Conservation (phyloP, 2,888 invertebrate genomes). For the Atherix ibis region DNA sequence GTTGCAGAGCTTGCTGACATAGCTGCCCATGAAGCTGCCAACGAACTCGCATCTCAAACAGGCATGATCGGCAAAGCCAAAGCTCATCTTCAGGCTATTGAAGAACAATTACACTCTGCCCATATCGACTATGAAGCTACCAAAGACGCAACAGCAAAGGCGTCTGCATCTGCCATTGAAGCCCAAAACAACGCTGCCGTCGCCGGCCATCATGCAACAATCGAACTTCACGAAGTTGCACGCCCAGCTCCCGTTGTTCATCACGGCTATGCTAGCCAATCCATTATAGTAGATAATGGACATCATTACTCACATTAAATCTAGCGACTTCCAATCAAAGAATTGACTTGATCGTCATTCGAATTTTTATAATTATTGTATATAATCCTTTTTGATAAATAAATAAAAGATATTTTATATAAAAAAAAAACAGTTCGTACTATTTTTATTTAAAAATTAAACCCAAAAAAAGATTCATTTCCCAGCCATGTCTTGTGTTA, state of each 20-base stretch:
- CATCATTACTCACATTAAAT: conserved; percentile 2
- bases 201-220: conserved; percentile 49
- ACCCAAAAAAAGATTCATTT: too few species aligned
- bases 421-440: too few species aligned
- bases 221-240: conserved; percentile 40
- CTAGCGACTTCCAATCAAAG: too few species aligned
- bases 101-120: conserved; percentile 47
- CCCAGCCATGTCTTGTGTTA: too few species aligned
- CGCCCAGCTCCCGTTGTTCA: conserved; percentile 31
- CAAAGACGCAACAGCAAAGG: conserved; percentile 49
- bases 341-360: too few species aligned
- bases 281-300: background rate
- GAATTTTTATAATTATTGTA: too few species aligned
- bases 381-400: too few species aligned
- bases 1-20: conserved; percentile 50
- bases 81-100: conserved; percentile 43
- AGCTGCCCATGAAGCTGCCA: conserved; percentile 52
- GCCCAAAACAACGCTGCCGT: conserved; percentile 53
- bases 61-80: conserved; percentile 58
- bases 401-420: too few species aligned
- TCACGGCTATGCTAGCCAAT: conserved; percentile 2
- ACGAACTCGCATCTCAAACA: conserved; percentile 54
- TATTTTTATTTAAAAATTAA: too few species aligned
- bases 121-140: conserved; percentile 56
- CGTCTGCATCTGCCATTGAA: conserved; percentile 44